Evolutionary conservation across 1,140 invertebrate genomes (phyloP).

Genomic region (Mamestra configurata): DNA sequence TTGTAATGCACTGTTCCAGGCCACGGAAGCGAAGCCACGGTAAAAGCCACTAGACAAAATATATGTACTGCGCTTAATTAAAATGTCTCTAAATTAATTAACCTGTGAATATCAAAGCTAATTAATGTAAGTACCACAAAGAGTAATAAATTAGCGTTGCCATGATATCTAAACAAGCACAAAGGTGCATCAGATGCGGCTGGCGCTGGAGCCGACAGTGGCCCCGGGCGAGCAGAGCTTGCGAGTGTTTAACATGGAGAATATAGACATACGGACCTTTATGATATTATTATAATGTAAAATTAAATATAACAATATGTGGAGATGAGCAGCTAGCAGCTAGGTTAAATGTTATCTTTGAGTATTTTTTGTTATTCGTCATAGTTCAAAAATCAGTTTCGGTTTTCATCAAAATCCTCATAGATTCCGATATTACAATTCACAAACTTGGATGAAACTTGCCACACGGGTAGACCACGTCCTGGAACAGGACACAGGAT

Average conservation of each 20-base stretch:
- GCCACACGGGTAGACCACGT: no score
- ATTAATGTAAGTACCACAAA: neutral
- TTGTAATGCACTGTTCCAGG: no score
- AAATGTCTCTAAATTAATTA: neutral
- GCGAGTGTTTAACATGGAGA: neutral
- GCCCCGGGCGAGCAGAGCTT: neutral
- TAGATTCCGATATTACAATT: no score
- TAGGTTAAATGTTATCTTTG: no score
- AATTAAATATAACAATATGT: no score
- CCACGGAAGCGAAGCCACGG: no score
- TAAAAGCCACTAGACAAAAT: neutral
- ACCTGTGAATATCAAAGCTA: neutral
- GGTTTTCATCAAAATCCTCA: no score
- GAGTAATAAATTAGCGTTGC: neutral
- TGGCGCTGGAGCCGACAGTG: neutral
- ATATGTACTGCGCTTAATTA: neutral
- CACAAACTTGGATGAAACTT: no score
- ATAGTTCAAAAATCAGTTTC: no score
- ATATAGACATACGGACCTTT: constrained; percentile 1
- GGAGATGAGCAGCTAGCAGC: no score
- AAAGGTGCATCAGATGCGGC: constrained; percentile 20
- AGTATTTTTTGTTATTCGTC: no score
- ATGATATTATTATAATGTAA: neutral
- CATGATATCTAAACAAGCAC: constrained; percentile 2
- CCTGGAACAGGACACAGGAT: no score